Conservation (phyloP, 2,797 vertebrate genomes). For the Manis crassicaudata region DNA sequence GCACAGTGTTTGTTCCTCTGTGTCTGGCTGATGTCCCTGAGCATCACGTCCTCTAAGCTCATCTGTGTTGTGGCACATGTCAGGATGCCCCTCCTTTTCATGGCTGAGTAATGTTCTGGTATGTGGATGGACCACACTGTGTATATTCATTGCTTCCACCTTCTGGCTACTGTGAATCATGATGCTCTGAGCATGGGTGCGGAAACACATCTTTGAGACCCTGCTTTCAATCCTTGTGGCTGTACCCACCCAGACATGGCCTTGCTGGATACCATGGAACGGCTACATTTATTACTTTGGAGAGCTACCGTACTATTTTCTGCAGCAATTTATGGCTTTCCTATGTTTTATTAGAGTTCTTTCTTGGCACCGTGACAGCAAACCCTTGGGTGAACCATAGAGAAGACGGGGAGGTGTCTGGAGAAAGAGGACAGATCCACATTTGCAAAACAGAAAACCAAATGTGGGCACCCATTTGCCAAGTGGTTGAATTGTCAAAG, state of each 20-base stretch:
- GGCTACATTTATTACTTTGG: background rate
- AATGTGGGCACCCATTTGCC: background rate
- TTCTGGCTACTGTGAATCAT: too few species aligned
- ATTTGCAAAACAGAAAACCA: background rate
- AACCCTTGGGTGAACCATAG: background rate
- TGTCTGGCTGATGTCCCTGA: too few species aligned
- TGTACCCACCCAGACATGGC: background rate
- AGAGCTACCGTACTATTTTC: background rate
- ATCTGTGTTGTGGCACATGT: too few species aligned
- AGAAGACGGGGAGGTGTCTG: fast-evolving
- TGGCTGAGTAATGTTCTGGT: too few species aligned
- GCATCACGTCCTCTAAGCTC: too few species aligned
- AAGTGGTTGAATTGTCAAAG: background rate
- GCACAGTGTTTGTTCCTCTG: fast-evolving
- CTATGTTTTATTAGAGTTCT: background rate
- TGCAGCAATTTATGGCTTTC: background rate
- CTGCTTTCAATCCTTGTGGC: background rate
- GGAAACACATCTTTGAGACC: too few species aligned
- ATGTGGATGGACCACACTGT: too few species aligned
- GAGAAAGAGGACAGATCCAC: background rate
- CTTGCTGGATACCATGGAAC: background rate
- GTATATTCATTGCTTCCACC: too few species aligned
- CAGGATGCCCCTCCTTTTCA: too few species aligned
- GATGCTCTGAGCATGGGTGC: too few species aligned
- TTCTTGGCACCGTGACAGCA: background rate